These are phyloP conservation scores for Colletes gigas DNA, from an alignment of 1,140 invertebrate genomes.

Conservation along the genomic window DNA sequence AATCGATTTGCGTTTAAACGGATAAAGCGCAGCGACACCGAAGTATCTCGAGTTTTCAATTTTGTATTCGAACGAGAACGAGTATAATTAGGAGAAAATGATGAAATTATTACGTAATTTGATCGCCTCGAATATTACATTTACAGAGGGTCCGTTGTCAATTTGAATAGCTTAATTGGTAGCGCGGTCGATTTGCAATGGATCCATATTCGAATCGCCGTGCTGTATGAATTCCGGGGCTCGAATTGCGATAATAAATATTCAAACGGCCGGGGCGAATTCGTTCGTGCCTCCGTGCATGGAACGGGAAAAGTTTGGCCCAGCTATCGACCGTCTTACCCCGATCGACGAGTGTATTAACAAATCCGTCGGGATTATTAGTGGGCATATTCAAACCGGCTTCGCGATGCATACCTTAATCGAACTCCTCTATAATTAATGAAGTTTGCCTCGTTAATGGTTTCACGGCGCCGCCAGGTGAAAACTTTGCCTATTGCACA, in stretches of 20 bases:
- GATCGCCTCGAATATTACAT: too few relatives aligned
- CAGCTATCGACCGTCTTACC: slow-evolving; percentile 35
- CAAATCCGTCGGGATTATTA: slow-evolving; percentile 42
- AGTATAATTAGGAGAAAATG: too few relatives aligned
- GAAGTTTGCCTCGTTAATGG: slow-evolving; percentile 45
- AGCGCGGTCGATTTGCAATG: too few relatives aligned
- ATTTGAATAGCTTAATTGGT: too few relatives aligned
- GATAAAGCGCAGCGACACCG: too few relatives aligned
- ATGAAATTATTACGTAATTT: too few relatives aligned
- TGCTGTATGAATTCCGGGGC: background rate
- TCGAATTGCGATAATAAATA: background rate
- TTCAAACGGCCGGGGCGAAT: too few relatives aligned
- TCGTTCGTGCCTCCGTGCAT: background rate
- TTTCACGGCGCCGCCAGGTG: background rate
- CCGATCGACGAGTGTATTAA: slow-evolving; percentile 40
- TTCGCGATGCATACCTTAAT: slow-evolving; percentile 9
- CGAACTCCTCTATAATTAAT: slow-evolving; percentile 48
- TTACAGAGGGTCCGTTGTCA: too few relatives aligned
- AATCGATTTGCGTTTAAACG: too few relatives aligned
- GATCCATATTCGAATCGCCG: too few relatives aligned
- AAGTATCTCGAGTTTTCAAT: too few relatives aligned
- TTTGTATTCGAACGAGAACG: too few relatives aligned
- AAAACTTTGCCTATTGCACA: slow-evolving; percentile 15
- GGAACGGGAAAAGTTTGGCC: slow-evolving; percentile 17
- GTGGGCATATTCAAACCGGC: slow-evolving; percentile 10